A percentile compares a stretch with the other conserved stretches of the same genome.
phyloP scores from a whole-genome alignment of 1,140 invertebrate species.

The Parasteatoda tepidariorum region DNA sequence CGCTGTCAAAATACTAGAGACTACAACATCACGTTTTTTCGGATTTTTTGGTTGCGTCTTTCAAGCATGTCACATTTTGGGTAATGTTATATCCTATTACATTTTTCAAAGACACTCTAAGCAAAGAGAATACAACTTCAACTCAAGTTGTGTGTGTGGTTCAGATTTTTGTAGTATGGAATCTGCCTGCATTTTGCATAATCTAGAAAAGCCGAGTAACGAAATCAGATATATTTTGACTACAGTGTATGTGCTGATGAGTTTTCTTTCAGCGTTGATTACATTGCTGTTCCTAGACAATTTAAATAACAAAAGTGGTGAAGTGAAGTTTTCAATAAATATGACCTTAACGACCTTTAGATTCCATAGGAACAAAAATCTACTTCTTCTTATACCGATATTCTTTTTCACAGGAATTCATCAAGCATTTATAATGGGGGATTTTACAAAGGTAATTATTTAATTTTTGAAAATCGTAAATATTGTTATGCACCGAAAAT shows the following conservation, averaged over 20 bases:
- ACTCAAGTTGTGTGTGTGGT: not conserved
- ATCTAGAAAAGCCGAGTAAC: not conserved
- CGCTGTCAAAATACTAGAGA: not conserved
- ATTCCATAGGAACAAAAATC: not conserved
- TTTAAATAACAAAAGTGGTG: not conserved
- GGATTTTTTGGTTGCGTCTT: constrained; percentile 98
- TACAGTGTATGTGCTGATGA: not conserved
- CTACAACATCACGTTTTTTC: constrained; percentile 94
- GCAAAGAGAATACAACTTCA: not conserved
- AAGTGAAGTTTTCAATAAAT: not conserved
- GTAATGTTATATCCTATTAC: constrained; percentile 90
- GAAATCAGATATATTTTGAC: not conserved
- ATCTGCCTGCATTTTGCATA: not conserved
- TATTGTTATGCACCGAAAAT: too few relatives aligned
- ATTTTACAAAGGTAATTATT: not conserved
- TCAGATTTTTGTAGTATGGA: not conserved
- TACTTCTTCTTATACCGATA: not conserved
- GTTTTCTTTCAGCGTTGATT: not conserved
- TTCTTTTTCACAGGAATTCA: not conserved
- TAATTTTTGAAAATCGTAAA: too few relatives aligned
- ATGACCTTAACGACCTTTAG: not conserved
- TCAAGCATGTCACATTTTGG: constrained; percentile 94
- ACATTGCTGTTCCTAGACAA: not conserved
- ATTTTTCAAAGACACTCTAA: not conserved
- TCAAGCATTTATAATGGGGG: not conserved